Percentiles rank a stretch among this genome's conserved stretches.
Conservation (phyloP, 2,797 vertebrate genomes). For the Chrysocyon brachyurus region DNA sequence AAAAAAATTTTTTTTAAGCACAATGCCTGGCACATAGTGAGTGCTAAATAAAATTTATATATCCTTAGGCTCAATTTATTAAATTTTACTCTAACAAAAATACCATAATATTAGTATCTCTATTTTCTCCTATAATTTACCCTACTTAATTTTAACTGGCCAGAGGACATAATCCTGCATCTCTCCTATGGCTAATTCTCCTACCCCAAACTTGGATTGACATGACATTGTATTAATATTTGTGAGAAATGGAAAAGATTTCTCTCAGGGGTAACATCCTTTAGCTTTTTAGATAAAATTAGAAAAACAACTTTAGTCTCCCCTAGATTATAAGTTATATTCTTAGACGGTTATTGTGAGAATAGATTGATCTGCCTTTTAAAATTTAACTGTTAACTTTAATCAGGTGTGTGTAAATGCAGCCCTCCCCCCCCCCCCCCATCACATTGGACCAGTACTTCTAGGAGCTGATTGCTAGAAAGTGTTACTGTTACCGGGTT, state of each 20-base stretch:
- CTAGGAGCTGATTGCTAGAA: neutral
- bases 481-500: neutral
- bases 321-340: neutral
- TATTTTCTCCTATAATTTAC: neutral
- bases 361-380: constrained; percentile 4
- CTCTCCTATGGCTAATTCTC: neutral
- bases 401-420: neutral
- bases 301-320: neutral
- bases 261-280: neutral
- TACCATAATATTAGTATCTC: neutral
- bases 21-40: neutral
- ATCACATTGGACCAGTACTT: neutral
- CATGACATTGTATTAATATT: neutral
- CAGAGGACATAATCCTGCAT: neutral
- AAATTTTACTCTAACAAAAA: constrained; percentile 35
- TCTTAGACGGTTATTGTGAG: constrained; percentile 28
- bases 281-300: constrained; percentile 43
- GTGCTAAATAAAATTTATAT: neutral
- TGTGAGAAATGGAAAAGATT: neutral
- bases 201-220: neutral
- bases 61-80: neutral
- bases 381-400: constrained; percentile 32
- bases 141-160: constrained; percentile 34
- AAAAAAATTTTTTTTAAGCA: neutral
- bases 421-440: neutral